Conservation (phyloP, 2,888 invertebrate species). For the Phasia obesa region DNA sequence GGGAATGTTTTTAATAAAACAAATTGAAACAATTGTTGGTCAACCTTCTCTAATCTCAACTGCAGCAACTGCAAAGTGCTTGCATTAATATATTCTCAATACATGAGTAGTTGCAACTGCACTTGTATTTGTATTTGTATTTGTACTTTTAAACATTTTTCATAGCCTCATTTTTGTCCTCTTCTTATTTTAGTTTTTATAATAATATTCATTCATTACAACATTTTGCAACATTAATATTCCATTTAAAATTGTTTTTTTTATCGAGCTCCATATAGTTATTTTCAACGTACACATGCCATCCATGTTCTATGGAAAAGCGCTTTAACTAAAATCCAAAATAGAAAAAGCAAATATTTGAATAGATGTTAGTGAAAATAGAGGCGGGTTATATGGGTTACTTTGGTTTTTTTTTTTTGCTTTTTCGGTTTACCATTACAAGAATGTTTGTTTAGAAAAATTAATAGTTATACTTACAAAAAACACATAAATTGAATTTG, state of each 20-base stretch:
- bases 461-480: conserved; percentile 2
- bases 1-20: no score
- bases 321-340: conserved; percentile 22
- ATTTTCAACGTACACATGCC: conserved; percentile 10
- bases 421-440: conserved; percentile 30
- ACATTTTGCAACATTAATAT: conserved; percentile 70
- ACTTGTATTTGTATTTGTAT: conserved; percentile 19
- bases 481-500: conserved; percentile 56
- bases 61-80: conserved; percentile 1
- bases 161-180: conserved; percentile 9
- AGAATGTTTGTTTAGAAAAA: conserved; percentile 34
- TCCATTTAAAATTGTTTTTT: conserved; percentile 57
- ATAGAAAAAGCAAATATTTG: conserved; percentile 47
- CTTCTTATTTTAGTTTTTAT: conserved; percentile 11
- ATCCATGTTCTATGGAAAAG: background rate
- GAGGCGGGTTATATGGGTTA: conserved; percentile 60
- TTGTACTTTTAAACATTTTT: background rate
- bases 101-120: conserved; percentile 2
- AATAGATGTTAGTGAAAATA: conserved; percentile 55
- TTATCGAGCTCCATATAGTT: background rate
- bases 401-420: conserved; percentile 49
- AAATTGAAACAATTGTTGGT: no score
- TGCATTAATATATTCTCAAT: background rate
- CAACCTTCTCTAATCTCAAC: background rate
- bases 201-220: conserved; percentile 68